Percentiles rank a stretch among this genome's conserved stretches.
These are phyloP conservation scores for Blastomussa wellsi DNA, from an alignment of 92 coral and sea anemone genomes.

Conservation along the genomic window DNA sequence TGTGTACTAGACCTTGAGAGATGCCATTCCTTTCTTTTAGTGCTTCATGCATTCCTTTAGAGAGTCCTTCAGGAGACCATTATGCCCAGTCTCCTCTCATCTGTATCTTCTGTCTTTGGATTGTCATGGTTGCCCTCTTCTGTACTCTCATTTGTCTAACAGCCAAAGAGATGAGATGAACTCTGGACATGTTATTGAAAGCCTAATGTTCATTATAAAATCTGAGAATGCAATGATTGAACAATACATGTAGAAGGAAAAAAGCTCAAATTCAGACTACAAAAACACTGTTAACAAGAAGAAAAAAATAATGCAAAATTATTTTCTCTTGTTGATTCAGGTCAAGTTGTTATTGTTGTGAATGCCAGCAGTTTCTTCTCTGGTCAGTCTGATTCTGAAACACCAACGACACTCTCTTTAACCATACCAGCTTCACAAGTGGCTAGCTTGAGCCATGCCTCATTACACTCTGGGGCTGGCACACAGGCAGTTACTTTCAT, in stretches of 20 bases:
- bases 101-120: too few species aligned
- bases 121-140: too few species aligned
- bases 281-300: background rate
- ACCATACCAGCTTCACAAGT: constrained; percentile 80
- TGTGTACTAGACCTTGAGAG: too few species aligned
- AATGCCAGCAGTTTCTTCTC: constrained; percentile 83
- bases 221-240: background rate
- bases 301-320: background rate
- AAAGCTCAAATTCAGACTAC: too few species aligned
- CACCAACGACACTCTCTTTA: constrained; percentile 77
- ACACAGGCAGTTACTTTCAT: constrained; percentile 74
- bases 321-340: constrained; percentile 25
- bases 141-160: background rate
- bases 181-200: too few species aligned
- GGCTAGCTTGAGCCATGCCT: constrained; percentile 69
- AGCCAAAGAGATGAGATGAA: too few species aligned
- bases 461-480: constrained; percentile 68
- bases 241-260: background rate
- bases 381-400: constrained; percentile 70
- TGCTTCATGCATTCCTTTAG: too few species aligned
- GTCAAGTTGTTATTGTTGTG: constrained; percentile 91
- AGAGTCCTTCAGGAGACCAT: too few species aligned
- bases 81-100: too few species aligned
- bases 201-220: background rate
- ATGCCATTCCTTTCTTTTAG: too few species aligned